Evolutionary conservation across 2,113 vertebrate genomes (phyloP), one percentile per base, ranked within the genome.

Genomic region (Malurus melanocephalus): DNA sequence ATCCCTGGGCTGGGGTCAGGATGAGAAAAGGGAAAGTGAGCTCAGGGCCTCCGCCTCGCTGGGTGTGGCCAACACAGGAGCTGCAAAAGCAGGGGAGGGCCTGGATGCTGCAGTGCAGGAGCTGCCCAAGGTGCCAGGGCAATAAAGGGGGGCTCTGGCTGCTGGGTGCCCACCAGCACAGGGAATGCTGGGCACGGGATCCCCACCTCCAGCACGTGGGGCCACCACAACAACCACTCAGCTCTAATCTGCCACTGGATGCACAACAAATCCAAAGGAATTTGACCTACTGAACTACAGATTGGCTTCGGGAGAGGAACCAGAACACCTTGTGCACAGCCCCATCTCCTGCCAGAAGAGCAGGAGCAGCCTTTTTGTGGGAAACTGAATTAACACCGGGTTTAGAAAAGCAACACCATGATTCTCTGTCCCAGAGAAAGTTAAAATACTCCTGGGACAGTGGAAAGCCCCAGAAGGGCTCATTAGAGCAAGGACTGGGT

Each of bases 181-280:
- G n/a, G 55, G 30, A 33, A 16, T 18, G 26, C 26, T 56, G 49
- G 38, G 33, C 20, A 77, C 13, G n/a, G 42, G 23, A 21, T 49
- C 26, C 53, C 33, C 35, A 13, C 13, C 17, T 51, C 35, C 40
- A 22, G 16, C n/a, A 20, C 0, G 1, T 7, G 28, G 6, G 18
- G 27, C 11, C 65, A 12, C 32, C 30, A 53, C 59, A 42, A 27
- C 24, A 43, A 15, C 20, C 40, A 13, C 17, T 28, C 19, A 65
- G 38, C 52, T 51, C 59, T 17, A 40, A 13, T n/a, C 13, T 94
- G 33, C 20, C n/a, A 16, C 40, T 2, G 4, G 11, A 38, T 33
- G 15, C 28, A 46, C 35, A 59, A 59, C 12, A 80, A 86, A 67
- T 27, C 40, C 30, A 43, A 27, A 68, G 13, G 17, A 45, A 32